phyloP scores from a whole-genome alignment of 2,888 invertebrate species.

The Pollenia labialis region DNA sequence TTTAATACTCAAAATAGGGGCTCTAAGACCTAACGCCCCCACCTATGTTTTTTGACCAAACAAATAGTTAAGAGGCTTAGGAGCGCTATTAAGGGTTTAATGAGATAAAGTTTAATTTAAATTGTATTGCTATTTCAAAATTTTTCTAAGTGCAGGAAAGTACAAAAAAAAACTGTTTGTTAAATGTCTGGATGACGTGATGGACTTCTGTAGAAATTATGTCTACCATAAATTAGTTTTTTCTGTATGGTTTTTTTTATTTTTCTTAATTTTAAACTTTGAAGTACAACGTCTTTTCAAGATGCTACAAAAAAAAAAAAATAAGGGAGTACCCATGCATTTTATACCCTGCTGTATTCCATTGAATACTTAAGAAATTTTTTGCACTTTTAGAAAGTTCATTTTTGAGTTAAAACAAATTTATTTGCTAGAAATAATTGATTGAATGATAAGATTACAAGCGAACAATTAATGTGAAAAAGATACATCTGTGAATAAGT shows the following conservation, averaged over 20 bases:
- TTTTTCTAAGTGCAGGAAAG: conserved; percentile 22
- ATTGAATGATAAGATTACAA: not conserved
- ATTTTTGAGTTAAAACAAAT: not conserved
- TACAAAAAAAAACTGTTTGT: not conserved
- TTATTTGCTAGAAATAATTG: not conserved
- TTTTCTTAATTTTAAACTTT: conserved; percentile 10
- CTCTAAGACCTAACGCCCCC: too few relatives aligned
- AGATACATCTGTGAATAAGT: too few relatives aligned
- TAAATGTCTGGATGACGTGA: conserved; percentile 65
- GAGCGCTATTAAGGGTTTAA: too few relatives aligned
- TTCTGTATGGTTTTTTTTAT: conserved; percentile 12
- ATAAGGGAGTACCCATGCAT: not conserved
- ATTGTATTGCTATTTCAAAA: not conserved
- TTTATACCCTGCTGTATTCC: not conserved
- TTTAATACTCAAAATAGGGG: too few relatives aligned
- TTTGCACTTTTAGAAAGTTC: conserved; percentile 33
- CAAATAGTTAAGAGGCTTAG: too few relatives aligned
- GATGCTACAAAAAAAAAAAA: conserved; percentile 14
- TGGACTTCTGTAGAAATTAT: conserved; percentile 66
- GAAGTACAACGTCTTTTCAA: conserved; percentile 10
- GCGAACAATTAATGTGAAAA: too few relatives aligned
- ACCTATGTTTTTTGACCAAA: too few relatives aligned
- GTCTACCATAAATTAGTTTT: conserved; percentile 59
- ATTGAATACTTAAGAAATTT: conserved; percentile 2
- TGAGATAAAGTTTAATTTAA: not conserved